These are phyloP conservation scores for Palloptera scutellata DNA, from an alignment of 2,888 invertebrate genomes.

Conservation along the genomic window DNA sequence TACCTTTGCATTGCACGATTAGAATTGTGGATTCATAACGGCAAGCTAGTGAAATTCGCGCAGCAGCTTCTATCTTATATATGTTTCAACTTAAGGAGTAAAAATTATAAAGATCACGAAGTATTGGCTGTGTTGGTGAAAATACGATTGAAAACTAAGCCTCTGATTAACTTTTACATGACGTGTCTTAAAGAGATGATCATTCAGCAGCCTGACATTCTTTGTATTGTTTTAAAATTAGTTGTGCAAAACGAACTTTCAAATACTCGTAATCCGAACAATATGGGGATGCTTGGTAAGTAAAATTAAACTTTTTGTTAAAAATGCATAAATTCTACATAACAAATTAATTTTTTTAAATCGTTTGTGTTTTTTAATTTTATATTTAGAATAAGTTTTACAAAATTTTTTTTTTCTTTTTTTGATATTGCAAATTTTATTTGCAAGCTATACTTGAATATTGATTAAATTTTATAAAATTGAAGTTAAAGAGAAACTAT, in stretches of 20 bases:
- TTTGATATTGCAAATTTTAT: too few relatives aligned
- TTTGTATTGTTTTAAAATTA: conserved; percentile 85
- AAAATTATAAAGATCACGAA: conserved; percentile 73
- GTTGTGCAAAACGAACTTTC: conserved; percentile 96
- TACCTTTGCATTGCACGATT: conserved; percentile 68
- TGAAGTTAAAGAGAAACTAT: too few relatives aligned
- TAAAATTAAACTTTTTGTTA: conserved; percentile 7
- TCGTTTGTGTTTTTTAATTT: too few relatives aligned
- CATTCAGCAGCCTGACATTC: conserved; percentile 81
- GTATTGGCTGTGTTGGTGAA: conserved; percentile 87
- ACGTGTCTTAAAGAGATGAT: conserved; percentile 91
- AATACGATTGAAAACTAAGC: conserved; percentile 93
- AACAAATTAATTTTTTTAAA: too few relatives aligned
- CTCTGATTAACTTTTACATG: conserved; percentile 87
- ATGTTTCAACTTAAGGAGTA: conserved; percentile 86
- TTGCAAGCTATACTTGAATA: too few relatives aligned
- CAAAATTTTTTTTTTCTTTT: too few relatives aligned
- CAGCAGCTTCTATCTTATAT: conserved; percentile 91
- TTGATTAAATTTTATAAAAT: too few relatives aligned
- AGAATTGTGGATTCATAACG: conserved; percentile 95
- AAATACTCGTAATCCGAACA: conserved; percentile 90
- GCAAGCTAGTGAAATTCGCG: conserved; percentile 90
- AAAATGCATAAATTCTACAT: neutral
- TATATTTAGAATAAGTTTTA: too few relatives aligned
- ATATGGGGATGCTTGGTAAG: conserved; percentile 82